phyloP scores from a whole-genome alignment of 2,797 vertebrate species.

The Pyrocephalus nanus region DNA sequence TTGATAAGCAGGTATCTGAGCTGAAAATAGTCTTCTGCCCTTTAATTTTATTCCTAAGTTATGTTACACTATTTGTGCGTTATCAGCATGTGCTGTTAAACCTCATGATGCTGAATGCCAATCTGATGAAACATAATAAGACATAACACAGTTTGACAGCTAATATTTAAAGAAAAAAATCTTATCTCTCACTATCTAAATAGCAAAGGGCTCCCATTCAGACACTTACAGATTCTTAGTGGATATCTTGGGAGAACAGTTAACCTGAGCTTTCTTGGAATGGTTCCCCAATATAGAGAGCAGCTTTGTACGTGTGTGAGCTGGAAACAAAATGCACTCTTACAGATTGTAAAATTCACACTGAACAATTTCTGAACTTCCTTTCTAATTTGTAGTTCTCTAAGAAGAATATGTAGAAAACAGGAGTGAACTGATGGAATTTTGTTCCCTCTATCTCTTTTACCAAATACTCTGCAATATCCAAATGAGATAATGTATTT shows the following conservation, averaged over 20 bases:
- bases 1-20: conserved; percentile 27
- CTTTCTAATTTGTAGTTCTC: background rate
- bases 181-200: conserved; percentile 48
- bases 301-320: background rate
- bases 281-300: background rate
- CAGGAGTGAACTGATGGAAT: background rate
- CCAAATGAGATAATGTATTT: background rate
- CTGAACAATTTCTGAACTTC: background rate
- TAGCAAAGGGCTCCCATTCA: conserved; percentile 31
- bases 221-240: conserved; percentile 27
- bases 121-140: conserved; percentile 43
- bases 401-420: background rate
- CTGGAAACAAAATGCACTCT: background rate
- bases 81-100: conserved; percentile 44
- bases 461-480: background rate
- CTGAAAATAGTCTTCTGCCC: conserved; percentile 34
- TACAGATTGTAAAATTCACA: background rate
- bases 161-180: conserved; percentile 59
- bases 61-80: background rate
- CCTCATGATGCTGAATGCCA: conserved; percentile 51
- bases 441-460: background rate
- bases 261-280: conserved; percentile 24
- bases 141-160: conserved; percentile 51
- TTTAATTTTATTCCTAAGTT: conserved; percentile 56
- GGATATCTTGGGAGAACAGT: conserved; percentile 25